Conservation (phyloP, 2,113 vertebrate genomes). For the Gnathonemus echidnorhynchus region DNA sequence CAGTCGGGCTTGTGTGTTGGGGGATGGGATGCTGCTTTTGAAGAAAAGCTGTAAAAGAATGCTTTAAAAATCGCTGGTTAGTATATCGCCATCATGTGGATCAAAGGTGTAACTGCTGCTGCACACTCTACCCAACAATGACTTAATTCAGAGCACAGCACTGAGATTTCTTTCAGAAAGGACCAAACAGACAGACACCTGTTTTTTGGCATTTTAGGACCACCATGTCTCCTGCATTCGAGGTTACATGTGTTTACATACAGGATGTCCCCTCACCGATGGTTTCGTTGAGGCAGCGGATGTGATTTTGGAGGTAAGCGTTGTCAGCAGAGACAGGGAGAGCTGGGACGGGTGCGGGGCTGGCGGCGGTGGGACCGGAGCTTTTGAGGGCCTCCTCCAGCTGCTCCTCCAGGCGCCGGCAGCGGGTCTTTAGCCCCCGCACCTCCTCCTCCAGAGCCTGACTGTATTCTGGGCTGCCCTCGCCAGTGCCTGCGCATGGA, state of each 20-base stretch:
- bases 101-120: background rate
- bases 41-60: background rate
- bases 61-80: background rate
- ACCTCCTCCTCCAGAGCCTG: constrained; percentile 55
- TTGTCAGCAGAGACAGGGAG: constrained; percentile 34
- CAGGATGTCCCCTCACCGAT: constrained; percentile 38
- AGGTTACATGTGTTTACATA: background rate
- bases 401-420: constrained; percentile 43
- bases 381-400: constrained; percentile 33
- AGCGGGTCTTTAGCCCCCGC: constrained; percentile 48
- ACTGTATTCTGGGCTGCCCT: constrained; percentile 41
- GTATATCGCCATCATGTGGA: background rate
- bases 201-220: background rate
- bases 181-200: background rate
- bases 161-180: background rate
- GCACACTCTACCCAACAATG: background rate
- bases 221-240: background rate
- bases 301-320: constrained; percentile 35
- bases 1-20: background rate
- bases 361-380: background rate
- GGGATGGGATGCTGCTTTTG: background rate
- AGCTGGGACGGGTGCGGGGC: background rate
- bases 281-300: constrained; percentile 27
- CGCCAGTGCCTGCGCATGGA: background rate
- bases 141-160: background rate